These are phyloP conservation scores for Theretra japonica DNA, from an alignment of 2,888 invertebrate genomes.

Conservation along the genomic window DNA sequence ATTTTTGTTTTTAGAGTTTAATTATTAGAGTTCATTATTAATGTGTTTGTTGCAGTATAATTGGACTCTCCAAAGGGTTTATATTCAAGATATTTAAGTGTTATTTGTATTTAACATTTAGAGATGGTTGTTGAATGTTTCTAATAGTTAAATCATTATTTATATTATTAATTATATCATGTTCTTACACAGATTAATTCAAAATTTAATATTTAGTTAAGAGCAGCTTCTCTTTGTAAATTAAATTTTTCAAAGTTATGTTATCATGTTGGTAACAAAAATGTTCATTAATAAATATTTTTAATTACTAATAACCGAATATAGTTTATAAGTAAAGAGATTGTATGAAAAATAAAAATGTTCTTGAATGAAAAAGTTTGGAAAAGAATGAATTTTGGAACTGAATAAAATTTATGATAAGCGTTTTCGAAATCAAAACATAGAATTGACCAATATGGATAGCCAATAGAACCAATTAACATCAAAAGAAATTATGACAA, in stretches of 20 bases:
- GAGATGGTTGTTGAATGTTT: too few relatives aligned
- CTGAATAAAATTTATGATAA: conserved; percentile 24
- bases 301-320: neutral
- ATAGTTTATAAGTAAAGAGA: conserved; percentile 20
- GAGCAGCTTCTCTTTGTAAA: too few relatives aligned
- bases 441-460: conserved; percentile 20
- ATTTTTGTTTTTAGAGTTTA: too few relatives aligned
- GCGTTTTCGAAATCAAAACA: conserved; percentile 13
- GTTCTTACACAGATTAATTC: neutral
- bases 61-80: too few relatives aligned
- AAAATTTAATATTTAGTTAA: too few relatives aligned
- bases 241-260: too few relatives aligned
- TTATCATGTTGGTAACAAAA: neutral
- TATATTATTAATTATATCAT: neutral
- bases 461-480: conserved; percentile 15
- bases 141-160: neutral
- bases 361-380: conserved; percentile 18
- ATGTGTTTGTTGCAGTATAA: too few relatives aligned
- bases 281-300: neutral
- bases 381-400: conserved; percentile 21
- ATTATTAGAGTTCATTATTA: too few relatives aligned
- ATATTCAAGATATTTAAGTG: too few relatives aligned
- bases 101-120: too few relatives aligned
- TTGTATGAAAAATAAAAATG: neutral
- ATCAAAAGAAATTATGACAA: conserved; percentile 1